Conservation (phyloP, 2,888 invertebrate species). For the Keiferia lycopersicella region DNA sequence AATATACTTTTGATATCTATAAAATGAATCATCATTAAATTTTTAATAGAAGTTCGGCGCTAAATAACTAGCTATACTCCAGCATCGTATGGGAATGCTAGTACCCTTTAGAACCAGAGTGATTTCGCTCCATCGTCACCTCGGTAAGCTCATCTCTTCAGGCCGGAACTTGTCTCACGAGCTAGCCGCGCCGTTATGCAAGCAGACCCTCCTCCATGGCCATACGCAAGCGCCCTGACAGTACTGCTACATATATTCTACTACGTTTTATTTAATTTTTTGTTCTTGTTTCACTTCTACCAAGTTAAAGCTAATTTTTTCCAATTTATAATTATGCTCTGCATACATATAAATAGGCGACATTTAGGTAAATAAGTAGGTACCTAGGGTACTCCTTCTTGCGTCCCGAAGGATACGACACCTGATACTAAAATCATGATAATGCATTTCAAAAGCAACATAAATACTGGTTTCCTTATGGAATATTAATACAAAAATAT, state of each 20-base stretch:
- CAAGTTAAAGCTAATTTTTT: conserved; percentile 52
- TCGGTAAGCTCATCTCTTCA: too few species aligned
- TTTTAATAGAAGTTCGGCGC: too few species aligned
- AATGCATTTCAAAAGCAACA: conserved; percentile 52
- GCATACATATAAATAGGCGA: background rate
- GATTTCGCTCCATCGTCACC: too few species aligned
- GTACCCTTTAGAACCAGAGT: too few species aligned
- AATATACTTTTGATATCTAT: background rate
- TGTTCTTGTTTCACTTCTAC: conserved; percentile 46
- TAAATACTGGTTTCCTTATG: conserved; percentile 40
- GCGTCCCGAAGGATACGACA: background rate
- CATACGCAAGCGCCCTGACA: too few species aligned
- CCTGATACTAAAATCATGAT: conserved; percentile 43
- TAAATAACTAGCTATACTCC: too few species aligned
- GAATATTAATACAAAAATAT: conserved; percentile 41
- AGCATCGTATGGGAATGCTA: too few species aligned
- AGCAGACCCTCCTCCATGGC: too few species aligned
- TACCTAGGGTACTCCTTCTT: background rate
- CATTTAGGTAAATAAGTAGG: background rate
- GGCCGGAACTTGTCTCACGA: too few species aligned
- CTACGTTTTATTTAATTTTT: background rate
- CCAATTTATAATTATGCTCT: background rate
- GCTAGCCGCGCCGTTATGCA: too few species aligned
- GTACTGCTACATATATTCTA: too few species aligned
- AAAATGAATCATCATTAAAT: conserved; percentile 11